A percentile compares a stretch with the other conserved stretches of the same genome.
phyloP scores from a whole-genome alignment of 2,888 invertebrate genomes.

The Diarsia mendica region DNA sequence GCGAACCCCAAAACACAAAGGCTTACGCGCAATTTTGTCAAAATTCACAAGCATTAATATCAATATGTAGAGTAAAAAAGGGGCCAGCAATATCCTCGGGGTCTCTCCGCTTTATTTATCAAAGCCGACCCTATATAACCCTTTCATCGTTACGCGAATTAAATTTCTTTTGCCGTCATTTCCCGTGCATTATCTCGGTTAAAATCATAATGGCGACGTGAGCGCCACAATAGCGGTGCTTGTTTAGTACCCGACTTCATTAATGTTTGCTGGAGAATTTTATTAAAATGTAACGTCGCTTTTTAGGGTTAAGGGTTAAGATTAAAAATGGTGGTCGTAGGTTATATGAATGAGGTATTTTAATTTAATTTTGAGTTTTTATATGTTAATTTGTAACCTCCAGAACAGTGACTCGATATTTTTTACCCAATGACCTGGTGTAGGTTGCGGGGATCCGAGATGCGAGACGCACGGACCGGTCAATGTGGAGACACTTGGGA shows the following conservation, averaged over 20 bases:
- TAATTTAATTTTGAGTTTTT: slow-evolving; percentile 29
- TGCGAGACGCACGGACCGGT: too few species aligned
- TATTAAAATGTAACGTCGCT: slow-evolving; percentile 88
- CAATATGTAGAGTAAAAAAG: slow-evolving; percentile 89
- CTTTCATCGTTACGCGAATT: slow-evolving; percentile 90
- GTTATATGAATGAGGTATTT: slow-evolving; percentile 49
- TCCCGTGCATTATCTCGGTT: slow-evolving; percentile 90
- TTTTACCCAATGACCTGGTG: too few species aligned
- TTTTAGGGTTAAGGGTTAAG: slow-evolving; percentile 80
- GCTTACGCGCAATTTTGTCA: slow-evolving; percentile 85
- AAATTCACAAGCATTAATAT: slow-evolving; percentile 89
- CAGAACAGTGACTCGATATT: not conserved
- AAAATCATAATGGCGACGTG: slow-evolving; percentile 88
- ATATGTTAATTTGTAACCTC: slow-evolving; percentile 9
- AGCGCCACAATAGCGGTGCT: slow-evolving; percentile 83
- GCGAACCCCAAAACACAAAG: slow-evolving; percentile 67
- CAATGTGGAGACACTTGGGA: too few species aligned
- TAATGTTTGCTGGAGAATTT: slow-evolving; percentile 89
- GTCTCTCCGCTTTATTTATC: slow-evolving; percentile 87
- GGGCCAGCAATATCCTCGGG: slow-evolving; percentile 84
- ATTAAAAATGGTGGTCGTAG: slow-evolving; percentile 62
- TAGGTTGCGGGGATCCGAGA: too few species aligned
- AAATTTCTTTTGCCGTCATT: slow-evolving; percentile 91
- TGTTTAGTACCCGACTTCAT: slow-evolving; percentile 85
- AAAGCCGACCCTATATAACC: slow-evolving; percentile 88